Evolutionary conservation across 2,888 invertebrate genomes (phyloP), one percentile per base, ranked within the genome.

Genomic region (Caenorhabditis macrosperma): DNA sequence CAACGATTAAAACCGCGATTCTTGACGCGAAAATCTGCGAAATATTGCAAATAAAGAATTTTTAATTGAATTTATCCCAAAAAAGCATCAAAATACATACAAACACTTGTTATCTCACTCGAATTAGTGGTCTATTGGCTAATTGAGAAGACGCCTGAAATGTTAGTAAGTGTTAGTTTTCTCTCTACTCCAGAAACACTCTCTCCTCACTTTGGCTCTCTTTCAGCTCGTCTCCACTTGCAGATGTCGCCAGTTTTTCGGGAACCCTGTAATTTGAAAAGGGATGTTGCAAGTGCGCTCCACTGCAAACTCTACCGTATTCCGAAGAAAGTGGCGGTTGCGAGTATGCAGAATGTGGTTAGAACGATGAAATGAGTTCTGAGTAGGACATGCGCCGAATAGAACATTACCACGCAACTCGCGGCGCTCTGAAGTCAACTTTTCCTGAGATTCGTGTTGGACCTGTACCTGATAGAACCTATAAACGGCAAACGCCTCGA

Each of bases 401-500:
- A 79, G 44, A 74, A 79, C 74, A 79, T 68, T 12, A 46, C 61
- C 0, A 68, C 50, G 28, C 74, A 74, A 9, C 79, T 74, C 0
- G 79, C 68, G 17, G 74, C 79, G n/a, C 67, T 67, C 75, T 75
- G 48, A 46, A 54, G 1, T 28, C 28, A 10, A 7, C 20, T 5
- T 55, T n/a, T 38, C 7, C 1, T 10, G 24, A 35, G n/a, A n/a
- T n/a, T n/a, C n/a, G n/a, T n/a, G n/a, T n/a, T n/a, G n/a, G n/a
- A n/a, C n/a, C n/a, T n/a, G n/a, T n/a, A 74, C 74, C 68, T 79
- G 74, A 63, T 68, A 68, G 52, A 79, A 79, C 12, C 79, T 22
- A 33, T 79, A 79, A 33, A 79, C 79, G 7, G 79, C 79, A 26
- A 79, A 79, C 12, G 79, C 79, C n/a, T 74, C 68, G n/a, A 79